Base-by-base conservation (phyloP, 2,888 invertebrate species). In the Creontiades dilutus region DNA sequence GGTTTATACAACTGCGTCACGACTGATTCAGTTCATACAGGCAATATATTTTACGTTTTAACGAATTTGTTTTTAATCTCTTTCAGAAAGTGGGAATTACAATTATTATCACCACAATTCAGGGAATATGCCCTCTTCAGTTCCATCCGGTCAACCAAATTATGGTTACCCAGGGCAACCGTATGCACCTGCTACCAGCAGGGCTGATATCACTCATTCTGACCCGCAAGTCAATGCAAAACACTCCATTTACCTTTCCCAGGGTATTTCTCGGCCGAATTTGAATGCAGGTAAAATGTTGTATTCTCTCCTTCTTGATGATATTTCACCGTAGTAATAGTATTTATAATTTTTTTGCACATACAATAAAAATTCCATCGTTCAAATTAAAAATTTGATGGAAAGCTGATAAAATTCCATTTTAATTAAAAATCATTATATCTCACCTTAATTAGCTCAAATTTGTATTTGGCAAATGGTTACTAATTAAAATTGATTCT, bases 91-190 rank as follows among this genome's bases (percentile, higher is more conserved):
- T 57, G 88, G 89, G n/a, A 89, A 47, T 23, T 90, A 90, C 85
- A 89, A 86, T 48, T 86, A 85, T 46, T 90, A 90, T 57, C 87
- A 90, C 55, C 90, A 86, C 47, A 82, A 85, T 84, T 27, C 91
- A 61, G 84, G 89, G 57, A 47, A 52, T 76, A 23, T 85, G 85
- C 86, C 86, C 13, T 27, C 90, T 5, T 82, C 89, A n/a, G 89
- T 81, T 4, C 81, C 90, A 3, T 55, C 85, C 37, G 87, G 86
- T 19, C 89, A 89, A 57, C 89, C 97, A 96, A 95, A 96, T 96
- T 95, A 91, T 87, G 91, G 90, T 27, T 91, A 91, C 84, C 89
- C 90, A 13, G 87, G 86, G 7, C 92, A 92, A 47, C 92, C 91
- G 86, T 92, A 92, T 90, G 91, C 96, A 92, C 94, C 96, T 16